Conservation (phyloP, 2,797 vertebrate genomes). For the Rhodeus uyekii region DNA sequence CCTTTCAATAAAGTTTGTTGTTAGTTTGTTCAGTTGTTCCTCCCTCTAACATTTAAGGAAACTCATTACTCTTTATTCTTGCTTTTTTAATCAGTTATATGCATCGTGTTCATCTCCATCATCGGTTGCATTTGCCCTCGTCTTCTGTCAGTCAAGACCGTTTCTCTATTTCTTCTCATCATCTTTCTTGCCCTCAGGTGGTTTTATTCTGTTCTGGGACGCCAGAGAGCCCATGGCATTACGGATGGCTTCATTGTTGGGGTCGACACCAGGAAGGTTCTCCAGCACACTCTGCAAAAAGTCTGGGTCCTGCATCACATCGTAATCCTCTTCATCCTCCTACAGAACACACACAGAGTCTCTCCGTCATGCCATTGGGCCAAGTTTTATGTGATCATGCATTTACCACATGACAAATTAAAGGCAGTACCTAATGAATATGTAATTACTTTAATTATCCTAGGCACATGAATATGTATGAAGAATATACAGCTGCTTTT, state of each 20-base stretch:
- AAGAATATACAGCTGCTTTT: not conserved
- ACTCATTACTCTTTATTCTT: not conserved
- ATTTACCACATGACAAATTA: not conserved
- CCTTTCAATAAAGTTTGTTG: not conserved
- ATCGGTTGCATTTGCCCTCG: not conserved
- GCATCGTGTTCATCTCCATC: not conserved
- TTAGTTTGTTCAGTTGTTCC: slow-evolving; percentile 8
- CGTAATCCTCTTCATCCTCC: slow-evolving; percentile 95
- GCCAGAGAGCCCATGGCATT: slow-evolving; percentile 95
- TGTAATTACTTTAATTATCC: not conserved
- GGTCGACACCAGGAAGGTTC: slow-evolving; percentile 92
- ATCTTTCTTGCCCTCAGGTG: slow-evolving; percentile 85
- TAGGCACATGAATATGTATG: not conserved
- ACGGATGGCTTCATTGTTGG: slow-evolving; percentile 95
- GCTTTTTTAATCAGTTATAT: not conserved
- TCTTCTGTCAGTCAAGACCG: not conserved
- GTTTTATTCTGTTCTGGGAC: slow-evolving; percentile 80
- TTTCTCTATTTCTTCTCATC: slow-evolving; percentile 77
- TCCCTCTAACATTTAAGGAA: not conserved
- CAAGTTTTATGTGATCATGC: not conserved
- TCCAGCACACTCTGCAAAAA: slow-evolving; percentile 97
- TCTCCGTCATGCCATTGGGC: not conserved
- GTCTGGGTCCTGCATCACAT: slow-evolving; percentile 97
- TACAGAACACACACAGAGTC: slow-evolving; percentile 30
- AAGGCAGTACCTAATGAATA: not conserved